Conservation (phyloP, 2,888 invertebrate species). For the Phortica okadai region DNA sequence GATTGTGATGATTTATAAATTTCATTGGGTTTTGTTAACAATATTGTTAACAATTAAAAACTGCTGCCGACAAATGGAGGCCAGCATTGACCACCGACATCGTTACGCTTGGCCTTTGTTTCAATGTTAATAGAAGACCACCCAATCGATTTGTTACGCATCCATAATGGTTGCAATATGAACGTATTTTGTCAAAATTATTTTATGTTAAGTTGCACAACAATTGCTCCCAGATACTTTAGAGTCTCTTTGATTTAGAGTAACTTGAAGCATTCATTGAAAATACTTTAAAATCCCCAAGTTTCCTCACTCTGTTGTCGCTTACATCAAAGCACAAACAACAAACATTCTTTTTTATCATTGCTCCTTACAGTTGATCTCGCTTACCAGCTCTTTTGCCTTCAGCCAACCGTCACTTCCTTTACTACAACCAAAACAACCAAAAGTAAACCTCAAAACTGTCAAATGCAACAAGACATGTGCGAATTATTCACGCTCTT, state of each 20-base stretch:
- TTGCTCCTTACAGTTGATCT: too few relatives aligned
- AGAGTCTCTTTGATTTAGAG: too few relatives aligned
- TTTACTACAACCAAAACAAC: neutral
- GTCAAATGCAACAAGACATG: constrained; percentile 27
- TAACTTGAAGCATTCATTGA: too few relatives aligned
- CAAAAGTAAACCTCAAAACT: constrained; percentile 27
- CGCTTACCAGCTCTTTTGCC: too few relatives aligned
- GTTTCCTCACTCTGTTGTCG: too few relatives aligned
- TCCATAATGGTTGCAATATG: constrained; percentile 14
- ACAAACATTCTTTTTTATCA: too few relatives aligned
- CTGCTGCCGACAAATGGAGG: constrained; percentile 38
- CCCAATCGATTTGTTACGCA: constrained; percentile 43
- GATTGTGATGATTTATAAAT: constrained; percentile 46
- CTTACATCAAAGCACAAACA: too few relatives aligned
- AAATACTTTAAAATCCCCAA: too few relatives aligned
- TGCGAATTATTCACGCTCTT: constrained; percentile 31
- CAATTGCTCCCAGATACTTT: too few relatives aligned
- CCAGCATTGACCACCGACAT: constrained; percentile 14
- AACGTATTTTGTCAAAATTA: neutral
- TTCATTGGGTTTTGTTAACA: constrained; percentile 39
- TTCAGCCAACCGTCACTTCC: neutral
- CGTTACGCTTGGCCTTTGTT: constrained; percentile 21
- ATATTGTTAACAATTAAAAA: constrained; percentile 43
- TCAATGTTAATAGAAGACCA: constrained; percentile 8
- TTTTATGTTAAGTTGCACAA: too few relatives aligned